phyloP scores from a whole-genome alignment of 37 sponge, comb jelly and placozoan species.

The Aplysina aerophoba region DNA sequence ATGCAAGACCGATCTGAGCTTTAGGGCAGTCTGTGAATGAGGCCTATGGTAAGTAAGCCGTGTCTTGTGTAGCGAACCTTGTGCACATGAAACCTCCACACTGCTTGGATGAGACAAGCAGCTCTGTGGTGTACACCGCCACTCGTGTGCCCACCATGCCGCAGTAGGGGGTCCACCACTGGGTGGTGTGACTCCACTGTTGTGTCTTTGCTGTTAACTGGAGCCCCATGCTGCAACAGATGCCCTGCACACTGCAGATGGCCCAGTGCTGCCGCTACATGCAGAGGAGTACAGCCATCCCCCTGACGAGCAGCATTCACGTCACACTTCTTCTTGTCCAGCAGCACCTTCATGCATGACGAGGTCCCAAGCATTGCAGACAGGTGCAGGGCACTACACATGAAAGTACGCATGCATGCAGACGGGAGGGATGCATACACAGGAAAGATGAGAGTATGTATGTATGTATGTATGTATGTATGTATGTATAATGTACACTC shows the following conservation, averaged over 20 bases:
- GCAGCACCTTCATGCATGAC: background rate
- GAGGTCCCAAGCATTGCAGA: background rate
- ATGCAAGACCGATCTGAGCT: too few relatives aligned
- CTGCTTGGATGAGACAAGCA: constrained; percentile 74
- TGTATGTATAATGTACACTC: too few relatives aligned
- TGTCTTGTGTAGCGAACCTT: background rate
- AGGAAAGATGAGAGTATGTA: too few relatives aligned
- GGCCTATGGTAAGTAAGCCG: too few relatives aligned
- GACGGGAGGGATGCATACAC: background rate
- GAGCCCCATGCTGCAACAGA: background rate
- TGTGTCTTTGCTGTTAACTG: background rate
- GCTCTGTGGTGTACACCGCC: constrained; percentile 77
- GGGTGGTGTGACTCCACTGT: background rate
- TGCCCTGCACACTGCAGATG: background rate
- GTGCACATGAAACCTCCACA: constrained; percentile 46
- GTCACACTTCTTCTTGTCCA: background rate
- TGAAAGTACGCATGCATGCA: too few relatives aligned
- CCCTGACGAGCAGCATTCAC: constrained; percentile 3
- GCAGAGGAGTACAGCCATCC: constrained; percentile 1
- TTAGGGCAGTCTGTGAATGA: too few relatives aligned
- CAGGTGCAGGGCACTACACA: constrained; percentile 11
- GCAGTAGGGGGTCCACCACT: constrained; percentile 42
- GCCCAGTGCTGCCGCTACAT: background rate
- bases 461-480: too few relatives aligned
- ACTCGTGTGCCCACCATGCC: constrained; percentile 46